phyloP scores from a whole-genome alignment of 1,140 invertebrate species.

The Phthorimaea operculella region DNA sequence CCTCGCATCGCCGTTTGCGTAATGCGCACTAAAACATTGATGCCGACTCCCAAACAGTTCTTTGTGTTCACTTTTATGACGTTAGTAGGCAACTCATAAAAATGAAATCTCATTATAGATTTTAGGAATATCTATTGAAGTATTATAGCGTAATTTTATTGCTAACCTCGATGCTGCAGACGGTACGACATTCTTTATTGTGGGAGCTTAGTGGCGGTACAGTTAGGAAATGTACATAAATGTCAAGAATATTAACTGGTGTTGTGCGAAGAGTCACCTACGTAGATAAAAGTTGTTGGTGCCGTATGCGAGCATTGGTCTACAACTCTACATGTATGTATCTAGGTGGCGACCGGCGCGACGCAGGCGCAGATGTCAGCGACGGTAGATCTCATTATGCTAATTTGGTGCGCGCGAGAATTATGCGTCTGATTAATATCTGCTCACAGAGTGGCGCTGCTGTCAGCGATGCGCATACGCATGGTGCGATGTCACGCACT shows the following conservation, averaged over 20 bases:
- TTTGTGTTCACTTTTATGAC: conserved; percentile 1
- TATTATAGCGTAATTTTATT: conserved; percentile 3
- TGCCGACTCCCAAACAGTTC: background rate
- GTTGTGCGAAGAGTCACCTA: conserved; percentile 4
- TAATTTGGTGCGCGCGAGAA: too few relatives aligned
- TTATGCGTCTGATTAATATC: too few relatives aligned
- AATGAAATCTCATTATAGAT: conserved; percentile 4
- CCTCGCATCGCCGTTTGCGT: background rate
- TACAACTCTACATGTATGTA: too few relatives aligned
- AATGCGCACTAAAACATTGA: conserved; percentile 4
- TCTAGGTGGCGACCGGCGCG: too few relatives aligned
- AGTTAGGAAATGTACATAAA: conserved; percentile 18
- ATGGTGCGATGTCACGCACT: too few relatives aligned
- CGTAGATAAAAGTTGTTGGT: background rate
- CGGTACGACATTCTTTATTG: background rate
- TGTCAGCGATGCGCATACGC: too few relatives aligned
- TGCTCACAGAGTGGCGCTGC: too few relatives aligned
- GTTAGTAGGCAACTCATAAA: background rate
- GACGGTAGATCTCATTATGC: too few relatives aligned
- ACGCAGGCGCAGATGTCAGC: too few relatives aligned
- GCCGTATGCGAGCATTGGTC: background rate
- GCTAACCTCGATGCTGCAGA: background rate
- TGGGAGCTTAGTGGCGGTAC: background rate
- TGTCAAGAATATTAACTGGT: conserved; percentile 15
- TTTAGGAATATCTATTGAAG: conserved; percentile 1